A percentile compares a stretch with the other conserved stretches of the same genome.
Evolutionary conservation across 2,113 vertebrate genomes (phyloP).

Genomic region (Chlamydotis undulata): DNA sequence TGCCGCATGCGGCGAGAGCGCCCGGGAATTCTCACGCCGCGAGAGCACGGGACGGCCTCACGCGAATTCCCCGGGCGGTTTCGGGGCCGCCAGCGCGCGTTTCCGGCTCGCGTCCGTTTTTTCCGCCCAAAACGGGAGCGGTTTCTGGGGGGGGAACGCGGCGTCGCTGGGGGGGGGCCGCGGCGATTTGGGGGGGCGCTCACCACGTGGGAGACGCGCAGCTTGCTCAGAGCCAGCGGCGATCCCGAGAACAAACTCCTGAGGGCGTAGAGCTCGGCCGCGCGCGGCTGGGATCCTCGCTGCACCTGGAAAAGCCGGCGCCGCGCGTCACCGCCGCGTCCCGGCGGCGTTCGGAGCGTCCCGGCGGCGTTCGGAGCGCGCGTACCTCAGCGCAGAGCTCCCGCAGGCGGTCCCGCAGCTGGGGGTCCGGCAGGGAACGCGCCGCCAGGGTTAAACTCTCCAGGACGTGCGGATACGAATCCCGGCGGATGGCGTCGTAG

Average conservation of each 20-base stretch:
- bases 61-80: neutral
- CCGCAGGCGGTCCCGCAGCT: constrained; percentile 70
- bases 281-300: constrained; percentile 76
- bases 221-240: constrained; percentile 76
- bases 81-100: accelerated
- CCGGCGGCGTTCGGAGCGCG: no score
- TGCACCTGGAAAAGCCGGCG: constrained; percentile 75
- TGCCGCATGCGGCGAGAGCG: no score
- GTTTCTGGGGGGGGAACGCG: neutral
- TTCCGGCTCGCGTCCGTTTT: accelerated
- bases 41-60: no score
- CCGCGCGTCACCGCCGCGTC: neutral
- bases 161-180: no score
- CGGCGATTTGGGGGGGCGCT: neutral
- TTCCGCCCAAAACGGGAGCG: accelerated
- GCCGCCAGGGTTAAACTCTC: constrained; percentile 59
- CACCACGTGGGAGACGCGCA: constrained; percentile 79
- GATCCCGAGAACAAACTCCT: constrained; percentile 78
- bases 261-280: constrained; percentile 79
- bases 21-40: no score
- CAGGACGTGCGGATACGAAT: constrained; percentile 72
- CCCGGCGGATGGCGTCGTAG: constrained; percentile 77
- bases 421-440: constrained; percentile 54
- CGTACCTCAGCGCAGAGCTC: constrained; percentile 79
- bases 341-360: no score